Evolutionary conservation across 2,113 vertebrate species (phyloP), one percentile per base, ranked within the genome.

Genomic region (Thinocorus orbignyianus): DNA sequence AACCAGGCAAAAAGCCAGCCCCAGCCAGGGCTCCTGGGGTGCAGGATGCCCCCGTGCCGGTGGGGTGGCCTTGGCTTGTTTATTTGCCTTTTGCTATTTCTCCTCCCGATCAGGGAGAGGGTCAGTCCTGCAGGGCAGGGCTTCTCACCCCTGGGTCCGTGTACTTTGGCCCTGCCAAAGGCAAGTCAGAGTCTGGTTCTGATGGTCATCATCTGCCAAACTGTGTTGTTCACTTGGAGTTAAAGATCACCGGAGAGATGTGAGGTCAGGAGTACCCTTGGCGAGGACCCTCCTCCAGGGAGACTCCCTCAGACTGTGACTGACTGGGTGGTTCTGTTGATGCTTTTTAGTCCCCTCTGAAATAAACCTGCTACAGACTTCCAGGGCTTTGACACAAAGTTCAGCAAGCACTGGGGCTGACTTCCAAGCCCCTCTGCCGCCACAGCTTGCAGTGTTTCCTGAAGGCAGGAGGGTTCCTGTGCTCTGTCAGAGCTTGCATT

Each of bases 91-190:
- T 22, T 18, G 89, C 87, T 41, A 2, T 61, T 93, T 64, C n/a
- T 76, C 55, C 37, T 60, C 46, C 30, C 31, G 16, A 20, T 28
- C 10, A 0, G 15, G 57, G 52, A 58, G 51, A 28, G 51, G 57
- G 61, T 79, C 52, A 18, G 48, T 51, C 18, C 37, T 81, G 51
- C 41, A 22, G 62, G 54, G 14, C 82, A 65, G 35, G 62, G 35
- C 39, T 57, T 35, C 33, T 51, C 11, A 26, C 42, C 14, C 2
- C 0, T 18, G 8, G 11, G 3, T 49, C 26, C 0, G 0, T 58
- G 42, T 48, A 44, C 80, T 26, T 41, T 44, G 61, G 25, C 37
- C 49, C 57, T 3, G 3, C 41, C 76, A 16, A 25, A 18, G 62
- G 1, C 22, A 23, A 25, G 31, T 18, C 51, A 23, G 49, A 80